A percentile compares a stretch with the other conserved stretches of the same genome.
Conservation (phyloP, 2,888 invertebrate genomes). For the Crematogaster levior region DNA sequence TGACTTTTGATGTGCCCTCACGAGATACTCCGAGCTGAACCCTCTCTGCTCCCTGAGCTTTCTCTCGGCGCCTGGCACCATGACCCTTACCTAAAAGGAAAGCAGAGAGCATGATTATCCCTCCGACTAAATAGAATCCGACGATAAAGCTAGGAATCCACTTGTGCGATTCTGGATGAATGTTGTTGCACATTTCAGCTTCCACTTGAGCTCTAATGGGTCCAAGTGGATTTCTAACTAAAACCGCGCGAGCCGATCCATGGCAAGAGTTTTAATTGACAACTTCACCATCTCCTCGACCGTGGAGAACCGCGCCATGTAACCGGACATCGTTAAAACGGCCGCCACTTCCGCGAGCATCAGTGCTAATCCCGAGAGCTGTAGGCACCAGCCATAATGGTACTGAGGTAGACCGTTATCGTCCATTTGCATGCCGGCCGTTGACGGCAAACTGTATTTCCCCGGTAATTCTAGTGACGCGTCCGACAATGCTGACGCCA, state of each 20-base stretch:
- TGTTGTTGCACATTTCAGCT: constrained; percentile 11
- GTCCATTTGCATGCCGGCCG: constrained; percentile 78
- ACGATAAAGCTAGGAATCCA: constrained; percentile 27
- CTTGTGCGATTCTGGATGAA: not conserved
- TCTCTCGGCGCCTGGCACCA: constrained; percentile 88
- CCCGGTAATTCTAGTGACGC: constrained; percentile 86
- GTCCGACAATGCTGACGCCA: constrained; percentile 88
- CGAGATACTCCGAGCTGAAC: constrained; percentile 86
- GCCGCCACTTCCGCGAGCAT: constrained; percentile 88
- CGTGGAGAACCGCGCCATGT: constrained; percentile 88
- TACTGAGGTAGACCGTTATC: constrained; percentile 85
- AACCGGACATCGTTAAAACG: constrained; percentile 87
- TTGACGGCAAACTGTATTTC: constrained; percentile 80
- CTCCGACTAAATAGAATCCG: not conserved
- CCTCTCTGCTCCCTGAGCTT: constrained; percentile 87
- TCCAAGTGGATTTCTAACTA: constrained; percentile 19
- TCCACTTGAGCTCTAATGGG: not conserved
- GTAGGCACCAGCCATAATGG: constrained; percentile 89
- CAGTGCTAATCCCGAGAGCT: constrained; percentile 88
- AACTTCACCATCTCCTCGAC: constrained; percentile 88
- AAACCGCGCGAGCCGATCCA: constrained; percentile 8
- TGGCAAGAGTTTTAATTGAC: constrained; percentile 28
- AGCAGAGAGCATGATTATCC: constrained; percentile 12
- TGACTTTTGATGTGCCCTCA: constrained; percentile 84
- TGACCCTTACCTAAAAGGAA: constrained; percentile 86